These are phyloP conservation scores for Lissonota sp. DNA, from an alignment of 2,888 invertebrate genomes.

Conservation along the genomic window DNA sequence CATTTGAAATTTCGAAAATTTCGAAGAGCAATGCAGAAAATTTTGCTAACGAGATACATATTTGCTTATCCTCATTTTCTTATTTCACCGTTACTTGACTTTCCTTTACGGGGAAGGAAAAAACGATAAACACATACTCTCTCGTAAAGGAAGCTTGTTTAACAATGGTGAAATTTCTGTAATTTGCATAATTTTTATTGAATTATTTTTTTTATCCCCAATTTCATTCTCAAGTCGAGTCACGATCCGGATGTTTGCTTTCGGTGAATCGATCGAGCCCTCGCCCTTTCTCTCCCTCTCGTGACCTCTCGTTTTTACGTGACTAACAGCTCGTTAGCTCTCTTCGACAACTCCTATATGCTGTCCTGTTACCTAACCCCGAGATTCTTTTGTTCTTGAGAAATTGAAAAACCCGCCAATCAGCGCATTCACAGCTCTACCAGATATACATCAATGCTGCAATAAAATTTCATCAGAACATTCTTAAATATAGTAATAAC, in stretches of 20 bases:
- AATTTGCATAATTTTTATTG: not conserved
- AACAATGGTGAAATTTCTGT: not conserved
- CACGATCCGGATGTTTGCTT: not conserved
- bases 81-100: not conserved
- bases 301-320: slow-evolving; percentile 12
- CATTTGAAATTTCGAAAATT: no score
- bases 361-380: slow-evolving; percentile 80
- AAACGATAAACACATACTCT: no score
- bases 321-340: not conserved
- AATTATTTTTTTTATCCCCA: not conserved
- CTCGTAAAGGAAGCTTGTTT: no score
- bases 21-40: no score
- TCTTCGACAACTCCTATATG: slow-evolving; percentile 65
- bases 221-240: not conserved
- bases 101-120: not conserved
- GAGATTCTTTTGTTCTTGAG: slow-evolving; percentile 82
- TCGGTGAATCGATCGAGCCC: slow-evolving; percentile 38
- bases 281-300: slow-evolving; percentile 8
- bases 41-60: no score
- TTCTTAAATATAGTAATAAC: no score
- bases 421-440: no score
- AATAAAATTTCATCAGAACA: no score
- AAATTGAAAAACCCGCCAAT: slow-evolving; percentile 64
- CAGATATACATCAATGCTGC: no score
- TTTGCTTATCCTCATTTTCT: no score